Evolutionary conservation across 2,888 invertebrate genomes (phyloP), one percentile per base, ranked within the genome.

Genomic region (Ellobium chinense): DNA sequence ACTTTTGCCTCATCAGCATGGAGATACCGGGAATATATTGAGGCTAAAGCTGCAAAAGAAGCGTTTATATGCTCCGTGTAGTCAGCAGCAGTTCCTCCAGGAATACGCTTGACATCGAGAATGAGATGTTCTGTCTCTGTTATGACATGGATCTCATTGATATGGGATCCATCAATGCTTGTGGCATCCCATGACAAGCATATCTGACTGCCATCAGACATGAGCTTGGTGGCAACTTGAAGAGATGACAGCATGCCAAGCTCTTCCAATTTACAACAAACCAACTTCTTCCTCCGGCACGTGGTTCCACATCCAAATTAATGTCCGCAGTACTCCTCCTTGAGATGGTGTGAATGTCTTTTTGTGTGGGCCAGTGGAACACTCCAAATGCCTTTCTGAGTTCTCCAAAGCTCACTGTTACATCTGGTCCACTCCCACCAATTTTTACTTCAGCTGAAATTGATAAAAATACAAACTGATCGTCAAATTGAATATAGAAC

Each of bases 181-280:
- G 60, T 60, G n/a, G 60, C 60, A 60, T 60, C 60, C 60, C 60
- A 60, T 24, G 24, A 60, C n/a, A n/a, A n/a, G n/a, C n/a, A n/a
- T n/a, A n/a, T n/a, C n/a, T n/a, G n/a, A n/a, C n/a, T n/a, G n/a
- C n/a, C n/a, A n/a, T n/a, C n/a, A n/a, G n/a, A n/a, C n/a, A n/a
- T n/a, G n/a, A n/a, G n/a, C n/a, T n/a, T n/a, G n/a, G n/a, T n/a
- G n/a, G n/a, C n/a, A n/a, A n/a, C n/a, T n/a, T n/a, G n/a, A n/a
- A n/a, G n/a, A n/a, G n/a, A n/a, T n/a, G n/a, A n/a, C n/a, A n/a
- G n/a, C n/a, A n/a, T n/a, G n/a, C n/a, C n/a, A n/a, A n/a, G n/a
- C n/a, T n/a, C n/a, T n/a, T n/a, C n/a, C n/a, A n/a, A n/a, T n/a
- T n/a, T n/a, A n/a, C n/a, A n/a, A n/a, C n/a, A n/a, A n/a, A n/a